These are phyloP conservation scores for Phrynocephalus guinanensis DNA, from an alignment of 2,797 vertebrate species.

Conservation along the genomic window DNA sequence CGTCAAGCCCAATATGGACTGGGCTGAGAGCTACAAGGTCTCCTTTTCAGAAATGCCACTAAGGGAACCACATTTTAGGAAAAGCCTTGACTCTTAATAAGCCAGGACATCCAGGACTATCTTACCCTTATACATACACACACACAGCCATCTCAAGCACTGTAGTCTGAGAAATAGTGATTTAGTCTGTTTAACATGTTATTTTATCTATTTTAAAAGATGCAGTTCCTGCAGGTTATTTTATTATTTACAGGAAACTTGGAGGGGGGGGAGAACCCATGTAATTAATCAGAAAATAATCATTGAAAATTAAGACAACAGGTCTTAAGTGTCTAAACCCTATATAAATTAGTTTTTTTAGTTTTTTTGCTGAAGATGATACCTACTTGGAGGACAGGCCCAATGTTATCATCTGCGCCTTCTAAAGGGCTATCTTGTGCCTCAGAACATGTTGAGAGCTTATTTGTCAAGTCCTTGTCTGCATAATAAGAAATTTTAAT, in stretches of 20 bases:
- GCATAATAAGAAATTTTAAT: conserved; percentile 38
- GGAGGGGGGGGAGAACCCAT: background rate
- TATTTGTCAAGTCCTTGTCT: conserved; percentile 37
- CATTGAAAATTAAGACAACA: background rate
- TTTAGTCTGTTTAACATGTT: background rate
- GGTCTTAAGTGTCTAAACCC: background rate
- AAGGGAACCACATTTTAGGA: background rate
- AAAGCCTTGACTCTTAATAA: background rate
- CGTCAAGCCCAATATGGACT: background rate
- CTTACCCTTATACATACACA: background rate
- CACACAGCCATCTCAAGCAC: too few species aligned
- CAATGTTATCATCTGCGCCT: conserved; percentile 58
- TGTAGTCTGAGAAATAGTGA: background rate
- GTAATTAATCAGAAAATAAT: background rate
- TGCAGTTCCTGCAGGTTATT: background rate
- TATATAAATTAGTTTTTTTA: background rate
- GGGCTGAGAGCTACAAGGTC: background rate
- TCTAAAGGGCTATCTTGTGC: conserved; percentile 25
- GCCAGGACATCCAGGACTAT: too few species aligned
- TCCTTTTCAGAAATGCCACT: background rate
- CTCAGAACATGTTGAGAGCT: conserved; percentile 15
- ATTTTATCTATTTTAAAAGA: background rate
- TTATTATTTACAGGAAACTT: background rate
- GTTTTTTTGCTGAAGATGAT: background rate
- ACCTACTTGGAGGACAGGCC: conserved; percentile 88